These are phyloP conservation scores for Empis livida DNA, from an alignment of 2,888 invertebrate species.

Conservation along the genomic window DNA sequence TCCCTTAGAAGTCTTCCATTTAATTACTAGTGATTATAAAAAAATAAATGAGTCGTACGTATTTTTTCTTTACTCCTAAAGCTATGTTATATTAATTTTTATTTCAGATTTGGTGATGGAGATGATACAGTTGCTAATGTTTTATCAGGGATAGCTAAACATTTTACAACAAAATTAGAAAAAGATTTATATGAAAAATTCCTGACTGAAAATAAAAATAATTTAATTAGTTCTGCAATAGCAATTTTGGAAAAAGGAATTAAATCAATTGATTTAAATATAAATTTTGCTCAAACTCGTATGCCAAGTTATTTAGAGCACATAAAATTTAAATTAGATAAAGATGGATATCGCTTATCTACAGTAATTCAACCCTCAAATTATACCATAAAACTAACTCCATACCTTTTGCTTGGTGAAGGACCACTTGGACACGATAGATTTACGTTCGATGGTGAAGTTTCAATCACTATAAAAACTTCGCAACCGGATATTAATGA, in stretches of 20 bases:
- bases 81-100: background rate
- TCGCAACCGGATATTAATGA: slow-evolving; percentile 29
- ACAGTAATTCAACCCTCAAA: slow-evolving; percentile 36
- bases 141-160: slow-evolving; percentile 6
- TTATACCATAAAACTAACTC: slow-evolving; percentile 42
- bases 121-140: slow-evolving; percentile 3
- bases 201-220: background rate
- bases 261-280: too few relatives aligned
- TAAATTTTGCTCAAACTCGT: too few relatives aligned
- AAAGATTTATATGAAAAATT: slow-evolving; percentile 5
- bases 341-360: slow-evolving; percentile 22
- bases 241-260: too few relatives aligned
- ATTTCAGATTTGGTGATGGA: slow-evolving; percentile 2
- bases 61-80: background rate
- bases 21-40: background rate
- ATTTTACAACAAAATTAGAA: slow-evolving; percentile 9
- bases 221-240: too few relatives aligned
- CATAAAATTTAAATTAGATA: too few relatives aligned
- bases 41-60: background rate
- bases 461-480: slow-evolving; percentile 36
- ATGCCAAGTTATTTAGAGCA: too few relatives aligned
- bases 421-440: slow-evolving; percentile 8
- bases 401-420: slow-evolving; percentile 35
- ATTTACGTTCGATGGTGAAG: slow-evolving; percentile 31
- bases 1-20: slow-evolving; percentile 33